A percentile compares a stretch with the other conserved stretches of the same genome.
phyloP scores from a whole-genome alignment of 2,888 invertebrate genomes.

The Eupsilia transversa region DNA sequence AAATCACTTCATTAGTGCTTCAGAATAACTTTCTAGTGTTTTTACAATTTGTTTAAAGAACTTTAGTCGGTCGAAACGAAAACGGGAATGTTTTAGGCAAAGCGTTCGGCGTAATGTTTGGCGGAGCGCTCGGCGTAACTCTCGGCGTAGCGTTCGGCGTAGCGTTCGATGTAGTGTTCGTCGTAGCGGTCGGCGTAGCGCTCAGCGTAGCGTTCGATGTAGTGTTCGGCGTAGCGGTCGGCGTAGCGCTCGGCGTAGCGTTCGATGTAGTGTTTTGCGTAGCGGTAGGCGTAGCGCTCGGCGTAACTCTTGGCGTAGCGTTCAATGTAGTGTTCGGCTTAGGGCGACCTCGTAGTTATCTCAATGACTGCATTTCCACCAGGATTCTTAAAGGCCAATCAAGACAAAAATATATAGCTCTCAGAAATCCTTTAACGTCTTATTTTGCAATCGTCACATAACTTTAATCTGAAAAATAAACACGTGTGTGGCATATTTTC shows the following conservation, averaged over 20 bases:
- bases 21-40: constrained; percentile 15
- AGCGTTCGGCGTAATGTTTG: not conserved
- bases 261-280: no score
- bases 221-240: no score
- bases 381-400: not conserved
- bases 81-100: not conserved
- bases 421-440: not conserved
- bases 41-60: not conserved
- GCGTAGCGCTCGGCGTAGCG: no score
- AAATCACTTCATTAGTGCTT: constrained; percentile 5
- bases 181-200: not conserved
- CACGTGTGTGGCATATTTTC: not conserved
- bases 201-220: not conserved
- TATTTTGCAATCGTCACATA: not conserved
- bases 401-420: not conserved
- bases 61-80: not conserved
- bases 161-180: not conserved
- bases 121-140: not conserved
- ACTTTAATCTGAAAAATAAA: not conserved
- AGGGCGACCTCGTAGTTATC: not conserved
- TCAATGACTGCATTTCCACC: not conserved
- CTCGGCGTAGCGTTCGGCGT: not conserved
- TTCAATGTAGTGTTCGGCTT: not conserved
- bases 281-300: no score
- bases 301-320: no score